A percentile compares a stretch with the other conserved stretches of the same genome.
Conservation (phyloP, 2,888 invertebrate genomes). For the Cephus spinipes region DNA sequence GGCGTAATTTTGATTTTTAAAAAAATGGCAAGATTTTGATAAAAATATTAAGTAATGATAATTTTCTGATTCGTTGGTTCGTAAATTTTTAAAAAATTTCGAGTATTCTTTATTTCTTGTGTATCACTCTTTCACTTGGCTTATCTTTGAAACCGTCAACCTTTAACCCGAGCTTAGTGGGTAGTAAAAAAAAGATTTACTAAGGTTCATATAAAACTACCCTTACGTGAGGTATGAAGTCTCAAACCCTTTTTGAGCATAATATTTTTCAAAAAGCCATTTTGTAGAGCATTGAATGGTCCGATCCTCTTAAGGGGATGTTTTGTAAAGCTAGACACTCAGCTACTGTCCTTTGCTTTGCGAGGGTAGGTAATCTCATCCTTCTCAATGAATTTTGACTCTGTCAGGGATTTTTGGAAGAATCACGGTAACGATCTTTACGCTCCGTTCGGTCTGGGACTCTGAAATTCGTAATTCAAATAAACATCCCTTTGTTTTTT, state of each 20-base stretch:
- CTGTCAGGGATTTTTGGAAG: neutral
- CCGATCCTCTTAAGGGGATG: neutral
- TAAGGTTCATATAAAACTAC: neutral
- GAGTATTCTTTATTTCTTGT: neutral
- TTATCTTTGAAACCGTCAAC: neutral
- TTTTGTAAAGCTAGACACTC: neutral
- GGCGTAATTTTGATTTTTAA: neutral
- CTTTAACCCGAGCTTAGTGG: neutral
- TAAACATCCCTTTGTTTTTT: neutral
- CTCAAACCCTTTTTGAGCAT: neutral
- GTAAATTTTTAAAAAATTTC: neutral
- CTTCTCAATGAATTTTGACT: neutral
- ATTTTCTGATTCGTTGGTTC: constrained; percentile 14
- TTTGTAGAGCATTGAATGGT: neutral
- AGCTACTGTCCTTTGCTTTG: neutral
- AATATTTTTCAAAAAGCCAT: neutral
- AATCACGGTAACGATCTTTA: neutral
- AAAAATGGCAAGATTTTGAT: constrained; percentile 1
- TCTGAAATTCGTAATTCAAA: neutral
- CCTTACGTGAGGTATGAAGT: neutral
- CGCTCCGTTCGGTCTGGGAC: neutral
- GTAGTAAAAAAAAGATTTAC: neutral
- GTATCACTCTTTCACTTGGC: neutral
- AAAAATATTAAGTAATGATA: constrained; percentile 9
- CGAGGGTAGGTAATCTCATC: neutral